A percentile compares a stretch with the other conserved stretches of the same genome.
Evolutionary conservation across 2,113 vertebrate species (phyloP).

Genomic region (Anolis sagrei): DNA sequence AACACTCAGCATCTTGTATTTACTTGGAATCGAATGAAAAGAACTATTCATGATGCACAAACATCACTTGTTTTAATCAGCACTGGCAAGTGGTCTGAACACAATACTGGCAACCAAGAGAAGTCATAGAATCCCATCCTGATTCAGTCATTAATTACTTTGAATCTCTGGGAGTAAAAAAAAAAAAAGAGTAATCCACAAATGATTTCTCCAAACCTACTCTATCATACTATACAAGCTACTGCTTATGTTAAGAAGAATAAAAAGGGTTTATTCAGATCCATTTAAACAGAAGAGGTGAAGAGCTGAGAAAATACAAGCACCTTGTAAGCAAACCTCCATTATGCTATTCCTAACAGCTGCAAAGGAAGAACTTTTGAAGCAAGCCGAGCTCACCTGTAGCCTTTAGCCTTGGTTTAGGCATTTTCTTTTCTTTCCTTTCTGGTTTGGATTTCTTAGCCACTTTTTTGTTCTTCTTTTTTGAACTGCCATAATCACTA

Average conservation of each 20-base stretch:
- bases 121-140: conserved; percentile 4
- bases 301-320: conserved; percentile 16
- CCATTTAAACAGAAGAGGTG: not conserved
- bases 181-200: conserved; percentile 4
- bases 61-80: conserved; percentile 38
- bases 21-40: not conserved
- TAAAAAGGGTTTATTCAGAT: not conserved
- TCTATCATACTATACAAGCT: not conserved
- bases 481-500: conserved; percentile 96
- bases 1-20: not conserved
- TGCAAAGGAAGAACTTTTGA: not conserved
- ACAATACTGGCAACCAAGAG: conserved; percentile 19
- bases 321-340: conserved; percentile 14
- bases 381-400: conserved; percentile 83
- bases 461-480: conserved; percentile 96
- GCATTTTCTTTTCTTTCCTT: conserved; percentile 98
- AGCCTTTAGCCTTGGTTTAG: conserved; percentile 97
- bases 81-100: conserved; percentile 36
- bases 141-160: not conserved
- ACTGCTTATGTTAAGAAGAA: not conserved
- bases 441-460: conserved; percentile 90
- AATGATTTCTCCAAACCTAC: not conserved
- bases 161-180: not conserved
- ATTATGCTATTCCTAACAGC: not conserved
- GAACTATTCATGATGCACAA: not conserved